These are phyloP conservation scores for Apodemia hepburni DNA, from an alignment of 2,888 invertebrate genomes.

Conservation along the genomic window DNA sequence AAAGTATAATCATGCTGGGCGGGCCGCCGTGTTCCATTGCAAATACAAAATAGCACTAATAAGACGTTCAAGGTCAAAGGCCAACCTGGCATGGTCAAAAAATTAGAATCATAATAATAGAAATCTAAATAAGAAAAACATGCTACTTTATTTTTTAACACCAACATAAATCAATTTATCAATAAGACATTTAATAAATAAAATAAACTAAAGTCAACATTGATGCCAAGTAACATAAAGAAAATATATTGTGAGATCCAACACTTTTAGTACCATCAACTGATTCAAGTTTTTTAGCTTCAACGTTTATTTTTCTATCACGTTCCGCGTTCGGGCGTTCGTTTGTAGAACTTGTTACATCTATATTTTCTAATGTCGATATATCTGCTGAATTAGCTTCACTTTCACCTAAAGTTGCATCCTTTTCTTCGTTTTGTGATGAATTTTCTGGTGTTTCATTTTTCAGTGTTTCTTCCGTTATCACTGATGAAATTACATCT, in stretches of 20 bases:
- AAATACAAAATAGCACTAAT: too few species aligned
- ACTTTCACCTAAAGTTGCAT: background rate
- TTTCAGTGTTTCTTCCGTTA: background rate
- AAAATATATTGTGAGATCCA: slow-evolving; percentile 22
- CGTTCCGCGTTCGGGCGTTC: slow-evolving; percentile 9
- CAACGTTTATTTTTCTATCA: slow-evolving; percentile 27
- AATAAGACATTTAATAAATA: slow-evolving; percentile 4
- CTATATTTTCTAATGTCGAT: slow-evolving; percentile 17
- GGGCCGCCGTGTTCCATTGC: too few species aligned
- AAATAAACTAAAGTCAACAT: slow-evolving; percentile 30
- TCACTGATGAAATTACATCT: slow-evolving; percentile 11
- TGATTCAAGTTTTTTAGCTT: slow-evolving; percentile 30
- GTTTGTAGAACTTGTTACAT: slow-evolving; percentile 17
- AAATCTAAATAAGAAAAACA: slow-evolving; percentile 1
- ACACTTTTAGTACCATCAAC: slow-evolving; percentile 22
- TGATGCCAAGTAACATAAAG: slow-evolving; percentile 35
- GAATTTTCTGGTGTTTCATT: background rate
- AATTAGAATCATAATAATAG: too few species aligned
- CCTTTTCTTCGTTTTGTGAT: background rate
- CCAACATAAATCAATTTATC: slow-evolving; percentile 6
- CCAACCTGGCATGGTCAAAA: too few species aligned
- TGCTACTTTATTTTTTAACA: slow-evolving; percentile 14
- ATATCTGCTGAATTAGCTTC: slow-evolving; percentile 19
- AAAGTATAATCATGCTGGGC: too few species aligned
- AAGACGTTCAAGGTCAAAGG: too few species aligned